Base-by-base conservation (phyloP, 2,888 invertebrate genomes). In the Urechis unicinctus region DNA sequence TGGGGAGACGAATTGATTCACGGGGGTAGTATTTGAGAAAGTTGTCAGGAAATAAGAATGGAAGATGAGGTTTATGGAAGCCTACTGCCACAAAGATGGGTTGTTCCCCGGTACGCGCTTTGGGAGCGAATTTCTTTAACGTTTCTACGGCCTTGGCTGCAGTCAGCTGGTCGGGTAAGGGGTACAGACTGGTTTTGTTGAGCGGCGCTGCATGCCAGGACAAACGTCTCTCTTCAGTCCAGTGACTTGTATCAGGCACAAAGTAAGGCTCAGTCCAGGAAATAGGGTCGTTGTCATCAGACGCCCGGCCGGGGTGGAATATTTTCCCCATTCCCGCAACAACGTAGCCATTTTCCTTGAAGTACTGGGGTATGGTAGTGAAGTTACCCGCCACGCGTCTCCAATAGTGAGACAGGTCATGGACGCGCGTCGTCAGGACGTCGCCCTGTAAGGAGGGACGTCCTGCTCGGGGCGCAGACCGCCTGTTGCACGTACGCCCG, bases 201-300 rank as follows among this genome's bases (percentile, higher is more conserved):
- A 63, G 63, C 1, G 63, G 60, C 22, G 66, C 60, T 1, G 66
- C 65, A 5, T 43, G 24, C 68, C 68, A 68, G 26, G 64, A 66
- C 17, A 57, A 36, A 1, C 46, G 29, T 3, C 29, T 50, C 2
- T 21, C 47, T 22, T 59, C 53, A 26, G 41, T 44, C 56, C 56
- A 61, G 49, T 54, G 50, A 17, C 17, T 17, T 13, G 9, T 36
- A 13, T 9, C 9, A 9, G 48, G 25, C 48, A 48, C 9, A 49
- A 49, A 28, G 30, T 49, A 49, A 22, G 49, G 49, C 26, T 29
- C 49, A 25, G 49, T 22, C 49, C 49, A 49, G 13, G 49, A 49
- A 28, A 49, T 49, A 0, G 65, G 63, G 48, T 65, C 65, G 31
- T 64, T 45, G 22, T 45, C 13, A 6, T 41, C 55, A n/a, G 58